A percentile compares a stretch with the other conserved stretches of the same genome.
Conservation (phyloP, 2,888 invertebrate species). For the Drosophila mettleri region DNA sequence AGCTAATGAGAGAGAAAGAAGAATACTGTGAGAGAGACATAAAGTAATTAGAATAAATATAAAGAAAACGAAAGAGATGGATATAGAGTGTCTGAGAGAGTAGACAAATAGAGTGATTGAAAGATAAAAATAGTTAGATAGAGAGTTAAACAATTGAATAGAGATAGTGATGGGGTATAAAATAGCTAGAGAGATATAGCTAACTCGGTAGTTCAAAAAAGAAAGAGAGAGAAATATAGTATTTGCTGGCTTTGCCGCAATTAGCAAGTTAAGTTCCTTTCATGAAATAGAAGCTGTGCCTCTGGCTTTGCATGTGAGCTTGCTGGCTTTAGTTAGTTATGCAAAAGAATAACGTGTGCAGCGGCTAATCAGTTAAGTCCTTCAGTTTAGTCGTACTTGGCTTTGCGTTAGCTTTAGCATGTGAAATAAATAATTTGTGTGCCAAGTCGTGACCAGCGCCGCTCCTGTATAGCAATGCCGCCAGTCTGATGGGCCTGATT, state of each 20-base stretch:
- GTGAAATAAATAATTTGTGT: background rate
- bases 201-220: background rate
- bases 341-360: background rate
- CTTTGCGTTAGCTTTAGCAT: background rate
- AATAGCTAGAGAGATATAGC: background rate
- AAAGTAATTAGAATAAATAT: background rate
- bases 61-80: background rate
- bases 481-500: background rate
- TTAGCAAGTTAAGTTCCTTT: constrained; percentile 1
- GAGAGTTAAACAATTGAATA: background rate
- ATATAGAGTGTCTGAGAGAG: background rate
- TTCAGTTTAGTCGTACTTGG: background rate
- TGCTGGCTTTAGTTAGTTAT: background rate
- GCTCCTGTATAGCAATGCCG: background rate
- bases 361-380: constrained; percentile 1
- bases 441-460: background rate
- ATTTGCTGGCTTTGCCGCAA: background rate
- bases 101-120: no score
- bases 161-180: background rate
- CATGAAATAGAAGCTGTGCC: background rate
- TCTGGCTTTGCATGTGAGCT: background rate
- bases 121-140: background rate
- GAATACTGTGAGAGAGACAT: background rate
- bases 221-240: background rate
- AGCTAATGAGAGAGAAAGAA: no score